phyloP scores from a whole-genome alignment of 2,113 vertebrate genomes.

The Hippocampus zosterae region DNA sequence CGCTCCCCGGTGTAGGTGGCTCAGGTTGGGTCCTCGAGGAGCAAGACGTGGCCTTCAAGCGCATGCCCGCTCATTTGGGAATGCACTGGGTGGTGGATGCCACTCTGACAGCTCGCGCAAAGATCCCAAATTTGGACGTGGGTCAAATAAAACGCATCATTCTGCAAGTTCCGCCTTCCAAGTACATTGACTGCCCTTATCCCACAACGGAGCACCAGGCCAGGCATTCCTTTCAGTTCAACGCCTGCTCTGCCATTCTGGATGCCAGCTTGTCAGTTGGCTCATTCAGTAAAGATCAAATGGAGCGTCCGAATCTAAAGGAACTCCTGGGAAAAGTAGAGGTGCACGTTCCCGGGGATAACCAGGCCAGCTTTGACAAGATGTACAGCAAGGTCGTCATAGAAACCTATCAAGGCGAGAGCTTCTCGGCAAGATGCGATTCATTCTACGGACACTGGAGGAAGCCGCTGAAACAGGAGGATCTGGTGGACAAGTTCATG shows the following conservation, averaged over 20 bases:
- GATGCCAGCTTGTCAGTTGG: conserved; percentile 71
- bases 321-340: conserved; percentile 75
- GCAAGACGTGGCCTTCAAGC: conserved; percentile 87
- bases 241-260: conserved; percentile 78
- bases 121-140: conserved; percentile 63
- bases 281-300: conserved; percentile 69
- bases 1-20: conserved; percentile 44
- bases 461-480: conserved; percentile 78
- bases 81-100: conserved; percentile 92
- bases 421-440: conserved; percentile 55
- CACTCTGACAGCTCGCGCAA: conserved; percentile 66
- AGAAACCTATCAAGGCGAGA: conserved; percentile 49
- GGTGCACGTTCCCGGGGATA: conserved; percentile 78
- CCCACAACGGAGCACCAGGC: conserved; percentile 85
- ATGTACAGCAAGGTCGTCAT: conserved; percentile 81
- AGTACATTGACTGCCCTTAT: conserved; percentile 80
- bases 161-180: conserved; percentile 79
- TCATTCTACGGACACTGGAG: conserved; percentile 95
- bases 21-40: conserved; percentile 82
- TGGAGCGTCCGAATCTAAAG: conserved; percentile 64
- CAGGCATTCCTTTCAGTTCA: conserved; percentile 91
- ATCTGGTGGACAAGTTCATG: conserved; percentile 82
- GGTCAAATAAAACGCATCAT: conserved; percentile 67
- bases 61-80: conserved; percentile 85
- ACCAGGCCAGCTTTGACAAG: conserved; percentile 82